Conservation (phyloP, 2,888 invertebrate species). For the Drosophila borborema region DNA sequence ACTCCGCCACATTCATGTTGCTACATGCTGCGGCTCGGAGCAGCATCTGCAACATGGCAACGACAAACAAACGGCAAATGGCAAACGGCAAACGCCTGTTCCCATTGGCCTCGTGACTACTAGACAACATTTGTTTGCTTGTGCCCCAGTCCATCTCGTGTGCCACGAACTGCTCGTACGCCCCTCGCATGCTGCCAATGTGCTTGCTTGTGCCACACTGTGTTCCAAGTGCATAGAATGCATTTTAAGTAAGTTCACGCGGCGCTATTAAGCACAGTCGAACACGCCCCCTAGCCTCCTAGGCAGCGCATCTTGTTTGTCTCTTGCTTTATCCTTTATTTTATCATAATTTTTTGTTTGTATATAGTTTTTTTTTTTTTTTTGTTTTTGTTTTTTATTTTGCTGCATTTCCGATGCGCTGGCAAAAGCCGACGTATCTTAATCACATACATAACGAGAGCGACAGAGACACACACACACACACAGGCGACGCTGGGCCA, state of each 20-base stretch:
- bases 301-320: slow-evolving; percentile 35
- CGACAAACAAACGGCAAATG: slow-evolving; percentile 1
- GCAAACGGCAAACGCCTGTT: not conserved
- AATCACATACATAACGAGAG: not conserved
- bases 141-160: not conserved
- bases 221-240: slow-evolving; percentile 26
- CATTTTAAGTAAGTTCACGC: slow-evolving; percentile 68
- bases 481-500: not conserved
- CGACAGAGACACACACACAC: not conserved
- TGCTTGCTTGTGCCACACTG: too few species aligned
- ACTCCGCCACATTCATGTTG: slow-evolving; percentile 57
- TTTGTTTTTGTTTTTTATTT: slow-evolving; percentile 7
- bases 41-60: slow-evolving; percentile 10
- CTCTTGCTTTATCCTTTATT: slow-evolving; percentile 27
- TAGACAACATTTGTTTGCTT: slow-evolving; percentile 31
- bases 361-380: not conserved
- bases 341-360: slow-evolving; percentile 12
- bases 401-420: slow-evolving; percentile 30
- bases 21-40: slow-evolving; percentile 19
- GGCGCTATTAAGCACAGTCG: slow-evolving; percentile 47
- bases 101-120: slow-evolving; percentile 30
- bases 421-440: slow-evolving; percentile 3
- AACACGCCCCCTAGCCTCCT: slow-evolving; percentile 22
- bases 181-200: not conserved
- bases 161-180: not conserved